Evolutionary conservation across 2,797 vertebrate species (phyloP), one percentile per base, ranked within the genome.

Genomic region (Melanotaenia parkinsoni): DNA sequence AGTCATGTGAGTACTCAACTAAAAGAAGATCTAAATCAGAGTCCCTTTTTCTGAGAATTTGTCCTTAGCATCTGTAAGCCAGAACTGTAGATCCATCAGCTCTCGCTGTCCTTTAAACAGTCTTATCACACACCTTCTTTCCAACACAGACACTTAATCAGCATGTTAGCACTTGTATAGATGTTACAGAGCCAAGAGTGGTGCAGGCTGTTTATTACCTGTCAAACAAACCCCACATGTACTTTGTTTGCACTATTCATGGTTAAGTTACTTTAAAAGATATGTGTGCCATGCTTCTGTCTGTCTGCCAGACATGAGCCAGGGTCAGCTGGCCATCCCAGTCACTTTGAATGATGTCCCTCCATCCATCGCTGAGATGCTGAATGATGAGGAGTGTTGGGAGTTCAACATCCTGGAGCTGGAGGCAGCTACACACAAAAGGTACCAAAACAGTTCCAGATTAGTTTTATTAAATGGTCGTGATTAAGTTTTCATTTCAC

Each of bases 381-480:
- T 99, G 93, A 96, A 97, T 65, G 95, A 97, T 8, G 98, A 97
- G 83, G 95, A 98, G 10, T 88, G 89, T 74, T 99, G 98, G 98
- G 97, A 98, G 80, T 99, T 99, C 63, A 93, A 98, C 89, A 97
- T 99, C 86, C 96, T 99, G 92, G 95, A 96, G 83, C 92, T 99
- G 88, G 98, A 99, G 93, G 94, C 95, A 30, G 96, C 96, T 4
- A 99, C 97, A 6, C 88, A 92, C 72, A 93, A 93, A 81, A 92
- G 92, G 93, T 94, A 73, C 6, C 0, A n/a, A 20, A 16, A 18
- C 1, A 16, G 22, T 10, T 24, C 35, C 16, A 56, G 28, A 32
- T 30, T 2, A 56, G 14, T 26, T 26, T 26, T 12, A 53, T 43
- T 43, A 14, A 16, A 16, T 40, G 38, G 4, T 14, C 38, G 5